These are phyloP conservation scores for Papilio demoleus DNA, from an alignment of 2,888 invertebrate genomes.

Conservation along the genomic window DNA sequence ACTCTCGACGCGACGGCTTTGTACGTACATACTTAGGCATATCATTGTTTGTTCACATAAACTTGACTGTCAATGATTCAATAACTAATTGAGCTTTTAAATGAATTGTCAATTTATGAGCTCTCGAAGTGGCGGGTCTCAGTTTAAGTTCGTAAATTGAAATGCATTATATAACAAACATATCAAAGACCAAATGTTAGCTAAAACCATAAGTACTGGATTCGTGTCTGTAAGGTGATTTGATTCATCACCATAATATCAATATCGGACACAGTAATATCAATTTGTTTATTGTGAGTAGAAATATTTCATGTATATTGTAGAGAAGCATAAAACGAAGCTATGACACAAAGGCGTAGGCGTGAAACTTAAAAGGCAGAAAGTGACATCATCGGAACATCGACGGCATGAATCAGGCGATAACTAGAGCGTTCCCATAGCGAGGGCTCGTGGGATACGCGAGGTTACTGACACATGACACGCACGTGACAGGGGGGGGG, in stretches of 20 bases:
- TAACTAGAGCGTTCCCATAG: conserved; percentile 40
- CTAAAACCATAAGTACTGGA: too few relatives aligned
- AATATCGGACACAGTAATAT: neutral
- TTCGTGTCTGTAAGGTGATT: neutral
- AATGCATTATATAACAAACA: too few relatives aligned
- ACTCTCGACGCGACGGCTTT: neutral
- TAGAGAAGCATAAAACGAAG: conserved; percentile 20
- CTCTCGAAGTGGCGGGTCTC: neutral
- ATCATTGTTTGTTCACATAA: conserved; percentile 16
- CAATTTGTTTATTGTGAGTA: neutral
- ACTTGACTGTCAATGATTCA: conserved; percentile 27
- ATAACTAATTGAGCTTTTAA: conserved; percentile 11
- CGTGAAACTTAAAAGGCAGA: conserved; percentile 20
- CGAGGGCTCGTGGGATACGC: conserved; percentile 37
- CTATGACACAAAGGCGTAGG: conserved; percentile 23
- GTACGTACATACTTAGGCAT: neutral
- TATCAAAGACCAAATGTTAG: too few relatives aligned
- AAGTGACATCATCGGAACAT: conserved; percentile 40
- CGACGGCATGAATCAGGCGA: conserved; percentile 41
- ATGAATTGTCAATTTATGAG: neutral
- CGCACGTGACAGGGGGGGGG: conserved; percentile 53
- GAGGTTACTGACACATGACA: conserved; percentile 70
- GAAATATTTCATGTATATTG: neutral
- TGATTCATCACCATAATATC: neutral
- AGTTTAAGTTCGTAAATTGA: too few relatives aligned